phyloP scores from a whole-genome alignment of 2,113 vertebrate genomes.

The Aphyosemion australe region DNA sequence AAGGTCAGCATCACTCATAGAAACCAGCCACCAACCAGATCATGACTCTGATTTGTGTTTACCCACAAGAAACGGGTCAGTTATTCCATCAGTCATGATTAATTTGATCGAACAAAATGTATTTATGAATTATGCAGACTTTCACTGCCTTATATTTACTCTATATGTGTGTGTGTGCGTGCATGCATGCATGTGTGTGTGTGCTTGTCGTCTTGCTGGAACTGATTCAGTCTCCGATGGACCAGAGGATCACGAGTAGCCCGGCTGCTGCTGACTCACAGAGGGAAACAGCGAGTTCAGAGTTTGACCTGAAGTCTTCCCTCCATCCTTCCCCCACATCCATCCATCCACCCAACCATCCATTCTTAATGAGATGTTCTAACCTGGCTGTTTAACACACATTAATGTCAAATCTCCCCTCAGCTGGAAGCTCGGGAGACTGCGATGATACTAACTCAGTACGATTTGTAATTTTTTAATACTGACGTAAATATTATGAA shows the following conservation, averaged over 20 bases:
- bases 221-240: constrained; percentile 44
- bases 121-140: neutral
- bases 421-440: constrained; percentile 61
- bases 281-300: constrained; percentile 19
- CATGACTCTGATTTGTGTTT: constrained; percentile 1
- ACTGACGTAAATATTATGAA: too few relatives aligned
- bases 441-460: neutral
- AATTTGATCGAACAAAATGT: neutral
- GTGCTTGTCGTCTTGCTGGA: constrained; percentile 14
- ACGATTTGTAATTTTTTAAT: neutral
- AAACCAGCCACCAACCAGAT: constrained; percentile 5
- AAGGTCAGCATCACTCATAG: constrained; percentile 24
- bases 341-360: constrained; percentile 51
- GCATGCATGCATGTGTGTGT: neutral
- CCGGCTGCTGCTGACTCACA: constrained; percentile 54
- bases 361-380: constrained; percentile 59
- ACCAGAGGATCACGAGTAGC: constrained; percentile 45
- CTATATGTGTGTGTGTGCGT: constrained; percentile 4
- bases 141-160: constrained; percentile 5
- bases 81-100: constrained; percentile 3
- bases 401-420: constrained; percentile 64
- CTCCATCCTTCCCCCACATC: constrained; percentile 29
- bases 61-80: neutral
- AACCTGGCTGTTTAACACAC: constrained; percentile 72
- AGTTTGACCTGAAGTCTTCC: constrained; percentile 54